Base-by-base conservation (phyloP, 2,797 vertebrate genomes). In the Mus minutoides region DNA sequence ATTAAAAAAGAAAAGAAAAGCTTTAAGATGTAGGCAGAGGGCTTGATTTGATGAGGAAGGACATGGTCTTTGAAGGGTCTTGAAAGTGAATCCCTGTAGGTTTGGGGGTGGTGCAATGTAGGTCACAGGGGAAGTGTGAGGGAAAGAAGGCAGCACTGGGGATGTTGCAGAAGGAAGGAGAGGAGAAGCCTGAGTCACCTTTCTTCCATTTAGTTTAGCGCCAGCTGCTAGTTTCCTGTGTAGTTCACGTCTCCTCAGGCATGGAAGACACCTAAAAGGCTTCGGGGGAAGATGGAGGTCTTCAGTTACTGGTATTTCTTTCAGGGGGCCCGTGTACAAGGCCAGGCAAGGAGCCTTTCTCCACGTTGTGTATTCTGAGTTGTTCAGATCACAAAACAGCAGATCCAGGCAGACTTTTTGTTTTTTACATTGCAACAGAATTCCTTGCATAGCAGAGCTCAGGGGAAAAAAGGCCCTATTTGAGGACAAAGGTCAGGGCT, bases 401-500 rank as follows among this genome's bases (percentile, higher is more conserved):
- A 91, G 73, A 87, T 88, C 86, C 29, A 76, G 58, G 64, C 37
- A 31, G 11, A 6, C 10, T 54, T 71, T n/a, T 24, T 29, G 77
- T 69, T 37, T 79, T 43, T 92, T 62, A 82, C 76, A 34, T 67
- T 56, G 31, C 16, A 75, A 73, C 88, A 67, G 95, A 96, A 97
- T 97, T 96, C 95, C 69, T 96, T 46, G 94, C 92, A 92, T 97
- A 96, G 96, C 95, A 84, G 85, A 80, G 82, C 56, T 88, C 56
- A 26, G 90, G 54, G 1, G 49, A 71, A 94, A 64, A 77, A 95
- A 64, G 67, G 80, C 77, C 34, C 14, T 37, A 16, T 88, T 40
- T 90, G 93, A 75, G 91, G 90, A 79, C 94, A 96, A 91, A 97
- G 96, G 94, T 96, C 95, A 94, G 92, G 60, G 54, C 19, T 75